Evolutionary conservation across 2,113 vertebrate genomes (phyloP), one percentile per base, ranked within the genome.

Genomic region (Nestor notabilis): DNA sequence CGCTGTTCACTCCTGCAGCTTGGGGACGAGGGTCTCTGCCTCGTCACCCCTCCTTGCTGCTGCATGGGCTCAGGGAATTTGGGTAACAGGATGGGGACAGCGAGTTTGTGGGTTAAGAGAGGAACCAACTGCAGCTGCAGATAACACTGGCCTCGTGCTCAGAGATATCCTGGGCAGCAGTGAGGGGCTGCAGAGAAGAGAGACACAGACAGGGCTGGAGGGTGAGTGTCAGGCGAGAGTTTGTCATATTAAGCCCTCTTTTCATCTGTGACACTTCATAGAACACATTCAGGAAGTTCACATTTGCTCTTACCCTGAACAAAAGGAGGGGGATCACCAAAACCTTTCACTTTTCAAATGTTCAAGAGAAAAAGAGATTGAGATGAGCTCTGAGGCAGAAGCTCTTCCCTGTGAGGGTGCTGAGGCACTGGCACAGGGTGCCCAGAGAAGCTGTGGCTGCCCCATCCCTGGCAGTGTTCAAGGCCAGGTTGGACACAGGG

Each of bases 71-170:
- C 2, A 2, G 14, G 18, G 31, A 8, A 0, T 46, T 35, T 11
- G 90, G 33, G 13, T n/a, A 8, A 71, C 79, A 4, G n/a, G 61
- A 50, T 71, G 71, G 44, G 75, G 17, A 69, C 53, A 7, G 33
- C 0, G 6, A 17, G 23, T 24, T 17, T 95, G 89, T 69, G 93
- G 93, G 23, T n/a, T 53, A 0, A 1, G 50, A 88, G 68, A 44
- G 95, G 95, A 94, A 86, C 56, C 61, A 14, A 10, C 93, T 96
- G 96, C 79, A 65, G 83, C 52, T 24, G 47, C 52, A 47, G 96
- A 90, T 95, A 97, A 35, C 3, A 0, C 0, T 43, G 64, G 35
- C 43, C 66, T 75, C 0, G 0, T 83, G 86, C 83, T 90, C 44
- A 18, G 66, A 27, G 33, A 70, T 31, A n/a, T 4, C 25, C 37